A percentile compares a stretch with the other conserved stretches of the same genome.
These are phyloP conservation scores for Drosophila borborema DNA, from an alignment of 2,888 invertebrate genomes.

Conservation along the genomic window DNA sequence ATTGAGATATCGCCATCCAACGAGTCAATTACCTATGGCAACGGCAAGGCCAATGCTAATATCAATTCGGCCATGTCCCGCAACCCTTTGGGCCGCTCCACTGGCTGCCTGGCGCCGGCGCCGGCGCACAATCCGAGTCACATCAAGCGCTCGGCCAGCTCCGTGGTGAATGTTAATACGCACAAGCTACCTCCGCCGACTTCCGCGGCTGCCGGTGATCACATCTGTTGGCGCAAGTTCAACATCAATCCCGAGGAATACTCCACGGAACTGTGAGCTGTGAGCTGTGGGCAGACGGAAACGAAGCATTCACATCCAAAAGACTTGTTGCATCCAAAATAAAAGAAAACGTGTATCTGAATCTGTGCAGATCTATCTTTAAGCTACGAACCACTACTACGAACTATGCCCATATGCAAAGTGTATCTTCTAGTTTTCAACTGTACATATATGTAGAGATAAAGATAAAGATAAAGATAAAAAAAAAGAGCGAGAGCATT, in stretches of 20 bases:
- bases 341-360: conserved; percentile 58
- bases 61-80: conserved; percentile 54
- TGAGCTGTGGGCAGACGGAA: conserved; percentile 20
- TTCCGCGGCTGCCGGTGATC: conserved; percentile 82
- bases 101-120: conserved; percentile 64
- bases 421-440: conserved; percentile 72
- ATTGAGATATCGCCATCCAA: conserved; percentile 85
- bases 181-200: conserved; percentile 74
- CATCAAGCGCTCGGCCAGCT: conserved; percentile 78
- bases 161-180: conserved; percentile 70
- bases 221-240: conserved; percentile 86
- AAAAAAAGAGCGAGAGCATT: conserved; percentile 5
- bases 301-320: conserved; percentile 76
- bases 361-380: conserved; percentile 61
- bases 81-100: conserved; percentile 76
- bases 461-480: not conserved
- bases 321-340: conserved; percentile 77
- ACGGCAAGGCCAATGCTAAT: conserved; percentile 56
- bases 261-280: conserved; percentile 84
- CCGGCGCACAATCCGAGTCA: conserved; percentile 47
- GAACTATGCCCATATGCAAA: conserved; percentile 68
- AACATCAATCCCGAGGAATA: conserved; percentile 85
- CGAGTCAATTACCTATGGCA: conserved; percentile 81
- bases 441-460: conserved; percentile 50
- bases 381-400: conserved; percentile 66